Evolutionary conservation across 2,797 vertebrate species (phyloP).

Genomic region (Pipistrellus nathusii): DNA sequence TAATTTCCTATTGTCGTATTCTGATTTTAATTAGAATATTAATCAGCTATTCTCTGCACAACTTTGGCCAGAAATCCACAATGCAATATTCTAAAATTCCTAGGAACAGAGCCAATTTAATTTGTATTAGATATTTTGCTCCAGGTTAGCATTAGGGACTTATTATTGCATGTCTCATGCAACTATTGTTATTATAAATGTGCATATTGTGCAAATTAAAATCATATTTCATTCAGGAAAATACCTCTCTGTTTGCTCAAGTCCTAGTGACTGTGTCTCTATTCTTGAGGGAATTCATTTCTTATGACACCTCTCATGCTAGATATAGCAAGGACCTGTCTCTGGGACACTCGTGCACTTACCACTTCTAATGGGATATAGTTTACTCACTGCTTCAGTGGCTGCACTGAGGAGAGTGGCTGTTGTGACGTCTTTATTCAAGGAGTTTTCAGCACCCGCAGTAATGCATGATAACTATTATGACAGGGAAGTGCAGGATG

Average conservation of each 20-base stretch:
- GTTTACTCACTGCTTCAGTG: neutral
- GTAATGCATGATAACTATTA: neutral
- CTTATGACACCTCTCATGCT: neutral
- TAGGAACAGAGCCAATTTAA: constrained; percentile 79
- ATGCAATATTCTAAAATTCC: constrained; percentile 72
- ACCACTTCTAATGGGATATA: neutral
- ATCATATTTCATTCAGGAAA: constrained; percentile 69
- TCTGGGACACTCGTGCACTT: neutral
- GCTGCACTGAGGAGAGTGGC: neutral
- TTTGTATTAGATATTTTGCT: constrained; percentile 80
- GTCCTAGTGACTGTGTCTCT: constrained; percentile 29
- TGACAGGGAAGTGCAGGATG: neutral
- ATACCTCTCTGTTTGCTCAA: constrained; percentile 22
- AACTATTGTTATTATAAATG: constrained; percentile 79
- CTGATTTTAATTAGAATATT: constrained; percentile 80
- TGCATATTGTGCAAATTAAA: constrained; percentile 75
- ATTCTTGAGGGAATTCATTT: neutral
- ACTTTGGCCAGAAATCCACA: constrained; percentile 73
- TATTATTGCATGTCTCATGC: constrained; percentile 52
- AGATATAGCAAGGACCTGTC: neutral
- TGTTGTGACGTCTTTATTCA: neutral
- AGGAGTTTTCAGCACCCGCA: neutral
- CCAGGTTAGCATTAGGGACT: constrained; percentile 74
- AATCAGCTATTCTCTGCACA: constrained; percentile 65
- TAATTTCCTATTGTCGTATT: constrained; percentile 65